phyloP scores from a whole-genome alignment of 2,888 invertebrate genomes.

The Agonopterix subpropinquella region DNA sequence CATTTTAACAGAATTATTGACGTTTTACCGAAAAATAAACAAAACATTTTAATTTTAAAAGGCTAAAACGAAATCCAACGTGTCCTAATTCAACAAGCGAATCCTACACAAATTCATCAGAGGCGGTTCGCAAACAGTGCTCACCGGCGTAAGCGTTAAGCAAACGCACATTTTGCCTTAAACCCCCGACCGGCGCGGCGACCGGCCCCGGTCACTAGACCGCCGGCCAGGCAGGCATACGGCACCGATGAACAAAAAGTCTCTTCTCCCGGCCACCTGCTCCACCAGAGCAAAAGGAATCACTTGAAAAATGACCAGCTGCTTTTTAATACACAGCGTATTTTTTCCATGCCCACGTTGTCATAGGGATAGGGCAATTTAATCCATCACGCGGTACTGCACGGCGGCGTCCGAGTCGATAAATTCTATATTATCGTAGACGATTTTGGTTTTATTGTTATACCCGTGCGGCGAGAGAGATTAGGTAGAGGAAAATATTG shows the following conservation, averaged over 20 bases:
- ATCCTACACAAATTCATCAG: conserved; percentile 58
- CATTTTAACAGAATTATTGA: too few species aligned
- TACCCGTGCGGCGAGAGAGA: conserved; percentile 37
- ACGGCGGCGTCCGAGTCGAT: conserved; percentile 59
- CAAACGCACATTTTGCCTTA: conserved; percentile 52
- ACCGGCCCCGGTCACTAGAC: conserved; percentile 30
- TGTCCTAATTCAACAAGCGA: conserved; percentile 60
- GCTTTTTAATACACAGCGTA: conserved; percentile 70
- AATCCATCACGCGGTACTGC: conserved; percentile 70
- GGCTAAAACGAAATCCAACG: conserved; percentile 28
- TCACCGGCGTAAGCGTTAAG: conserved; percentile 40
- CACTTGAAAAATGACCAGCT: conserved; percentile 75
- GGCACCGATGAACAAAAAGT: conserved; percentile 26
- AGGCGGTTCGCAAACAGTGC: conserved; percentile 51
- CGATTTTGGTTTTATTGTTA: conserved; percentile 69
- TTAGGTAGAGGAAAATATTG: conserved; percentile 33
- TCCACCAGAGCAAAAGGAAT: conserved; percentile 69
- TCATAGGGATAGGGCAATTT: conserved; percentile 76
- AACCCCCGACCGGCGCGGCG: conserved; percentile 20
- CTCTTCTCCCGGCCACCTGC: conserved; percentile 42
- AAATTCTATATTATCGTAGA: conserved; percentile 69
- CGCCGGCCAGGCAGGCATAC: conserved; percentile 8
- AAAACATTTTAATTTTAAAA: conserved; percentile 2
- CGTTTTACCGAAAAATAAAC: too few species aligned
- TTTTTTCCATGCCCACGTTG: conserved; percentile 73